phyloP scores from a whole-genome alignment of 2,113 vertebrate species.

The Actenoides lindsayi region DNA sequence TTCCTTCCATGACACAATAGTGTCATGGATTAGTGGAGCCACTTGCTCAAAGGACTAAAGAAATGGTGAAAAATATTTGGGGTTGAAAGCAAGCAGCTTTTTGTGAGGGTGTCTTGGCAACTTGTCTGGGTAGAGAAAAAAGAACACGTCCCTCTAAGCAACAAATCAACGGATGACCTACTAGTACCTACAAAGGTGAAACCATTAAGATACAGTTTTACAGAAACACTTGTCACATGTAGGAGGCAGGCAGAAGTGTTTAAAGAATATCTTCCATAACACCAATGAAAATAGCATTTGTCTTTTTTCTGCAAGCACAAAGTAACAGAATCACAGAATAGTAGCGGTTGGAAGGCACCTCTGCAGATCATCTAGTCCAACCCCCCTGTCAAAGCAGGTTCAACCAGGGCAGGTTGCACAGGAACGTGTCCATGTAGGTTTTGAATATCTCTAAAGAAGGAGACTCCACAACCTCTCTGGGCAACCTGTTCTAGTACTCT shows the following conservation, averaged over 20 bases:
- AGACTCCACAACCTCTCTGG: not conserved
- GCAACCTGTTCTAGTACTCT: not conserved
- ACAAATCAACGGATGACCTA: not conserved
- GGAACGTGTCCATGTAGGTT: not conserved
- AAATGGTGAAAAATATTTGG: not conserved
- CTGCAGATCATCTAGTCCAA: not conserved
- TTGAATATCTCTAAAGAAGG: not conserved
- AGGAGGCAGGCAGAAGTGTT: not conserved
- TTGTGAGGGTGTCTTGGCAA: not conserved
- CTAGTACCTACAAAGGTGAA: not conserved
- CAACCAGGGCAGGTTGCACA: not conserved
- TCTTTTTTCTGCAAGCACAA: not conserved
- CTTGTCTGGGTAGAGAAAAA: not conserved
- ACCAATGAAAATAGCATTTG: not conserved
- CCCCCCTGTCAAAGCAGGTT: not conserved
- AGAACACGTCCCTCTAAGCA: not conserved
- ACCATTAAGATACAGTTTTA: not conserved
- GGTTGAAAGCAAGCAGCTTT: not conserved
- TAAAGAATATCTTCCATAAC: not conserved
- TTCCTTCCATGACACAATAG: not conserved
- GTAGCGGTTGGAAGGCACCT: no score
- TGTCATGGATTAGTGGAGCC: not conserved
- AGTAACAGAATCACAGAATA: not conserved
- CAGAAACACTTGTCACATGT: not conserved
- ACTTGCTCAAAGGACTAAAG: not conserved